Evolutionary conservation across 2,113 vertebrate genomes (phyloP).

Genomic region (Dromiciops gliroides): DNA sequence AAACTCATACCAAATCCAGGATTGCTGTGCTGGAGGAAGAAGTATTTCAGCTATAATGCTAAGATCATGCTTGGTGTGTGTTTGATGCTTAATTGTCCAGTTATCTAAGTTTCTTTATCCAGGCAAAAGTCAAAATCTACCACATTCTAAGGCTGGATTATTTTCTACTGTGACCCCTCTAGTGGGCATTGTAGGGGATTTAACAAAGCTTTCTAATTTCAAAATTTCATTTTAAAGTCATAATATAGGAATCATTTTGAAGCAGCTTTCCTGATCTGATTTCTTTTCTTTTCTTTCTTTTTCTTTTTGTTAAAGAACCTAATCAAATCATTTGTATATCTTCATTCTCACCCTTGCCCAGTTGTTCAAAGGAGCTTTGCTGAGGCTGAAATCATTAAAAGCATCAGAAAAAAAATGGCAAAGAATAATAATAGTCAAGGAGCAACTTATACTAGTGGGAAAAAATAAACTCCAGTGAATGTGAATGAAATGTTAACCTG

Average conservation of each 20-base stretch:
- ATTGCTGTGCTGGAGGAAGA: not conserved
- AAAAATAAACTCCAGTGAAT: not conserved
- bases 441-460: conserved; percentile 27
- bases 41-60: not conserved
- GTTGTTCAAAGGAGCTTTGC: accelerated
- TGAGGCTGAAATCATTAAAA: conserved; percentile 39
- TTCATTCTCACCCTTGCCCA: not conserved
- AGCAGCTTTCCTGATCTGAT: conserved; percentile 51
- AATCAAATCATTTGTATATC: conserved; percentile 59
- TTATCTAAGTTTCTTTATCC: no score
- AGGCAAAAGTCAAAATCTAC: no score
- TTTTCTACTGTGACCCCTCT: no score
- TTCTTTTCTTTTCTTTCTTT: conserved; percentile 4
- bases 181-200: not conserved
- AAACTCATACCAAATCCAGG: not conserved
- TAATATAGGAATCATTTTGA: conserved; percentile 55
- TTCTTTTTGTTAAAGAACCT: not conserved
- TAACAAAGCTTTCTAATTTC: conserved; percentile 61
- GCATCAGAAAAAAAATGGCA: conserved; percentile 52
- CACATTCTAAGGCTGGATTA: no score
- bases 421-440: not conserved
- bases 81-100: no score
- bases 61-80: no score
- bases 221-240: conserved; percentile 64
- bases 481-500: conserved; percentile 40